phyloP scores from a whole-genome alignment of 2,113 vertebrate genomes.

The Nyctibius bracteatus region DNA sequence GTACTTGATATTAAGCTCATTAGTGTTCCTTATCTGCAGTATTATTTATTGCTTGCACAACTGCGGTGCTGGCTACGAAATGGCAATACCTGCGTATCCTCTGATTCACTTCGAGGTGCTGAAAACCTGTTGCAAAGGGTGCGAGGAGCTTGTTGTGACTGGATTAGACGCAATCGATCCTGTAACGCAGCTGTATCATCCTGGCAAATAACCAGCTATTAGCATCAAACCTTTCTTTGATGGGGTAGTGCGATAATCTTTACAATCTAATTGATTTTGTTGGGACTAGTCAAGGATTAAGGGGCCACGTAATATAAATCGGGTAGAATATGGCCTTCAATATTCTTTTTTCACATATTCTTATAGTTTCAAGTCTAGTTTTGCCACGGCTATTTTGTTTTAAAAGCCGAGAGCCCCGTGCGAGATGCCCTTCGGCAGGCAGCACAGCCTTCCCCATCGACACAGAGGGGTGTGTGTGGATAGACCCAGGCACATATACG shows the following conservation, averaged over 20 bases:
- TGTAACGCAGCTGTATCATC: rapidly evolving
- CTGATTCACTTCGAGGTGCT: not conserved
- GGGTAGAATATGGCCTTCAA: rapidly evolving
- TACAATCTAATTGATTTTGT: not conserved
- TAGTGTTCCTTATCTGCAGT: not conserved
- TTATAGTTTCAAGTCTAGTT: rapidly evolving
- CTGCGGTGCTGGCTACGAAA: not conserved
- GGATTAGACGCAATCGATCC: not conserved
- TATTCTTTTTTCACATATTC: rapidly evolving
- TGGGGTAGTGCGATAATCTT: rapidly evolving
- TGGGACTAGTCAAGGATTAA: not conserved
- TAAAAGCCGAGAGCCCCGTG: too few species aligned
- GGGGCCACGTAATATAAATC: rapidly evolving
- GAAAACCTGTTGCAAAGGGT: not conserved
- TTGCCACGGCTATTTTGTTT: not conserved
- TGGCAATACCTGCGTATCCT: not conserved
- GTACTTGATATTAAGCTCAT: not conserved
- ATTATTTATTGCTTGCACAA: not conserved
- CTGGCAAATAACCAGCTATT: not conserved
- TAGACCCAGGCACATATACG: too few species aligned
- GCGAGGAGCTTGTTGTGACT: rapidly evolving
- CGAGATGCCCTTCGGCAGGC: too few species aligned
- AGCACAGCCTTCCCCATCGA: too few species aligned
- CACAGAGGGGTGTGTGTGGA: too few species aligned
- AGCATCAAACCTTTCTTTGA: not conserved